Conservation (phyloP, 2,797 vertebrate genomes). For the Muraenolepis orangiensis region DNA sequence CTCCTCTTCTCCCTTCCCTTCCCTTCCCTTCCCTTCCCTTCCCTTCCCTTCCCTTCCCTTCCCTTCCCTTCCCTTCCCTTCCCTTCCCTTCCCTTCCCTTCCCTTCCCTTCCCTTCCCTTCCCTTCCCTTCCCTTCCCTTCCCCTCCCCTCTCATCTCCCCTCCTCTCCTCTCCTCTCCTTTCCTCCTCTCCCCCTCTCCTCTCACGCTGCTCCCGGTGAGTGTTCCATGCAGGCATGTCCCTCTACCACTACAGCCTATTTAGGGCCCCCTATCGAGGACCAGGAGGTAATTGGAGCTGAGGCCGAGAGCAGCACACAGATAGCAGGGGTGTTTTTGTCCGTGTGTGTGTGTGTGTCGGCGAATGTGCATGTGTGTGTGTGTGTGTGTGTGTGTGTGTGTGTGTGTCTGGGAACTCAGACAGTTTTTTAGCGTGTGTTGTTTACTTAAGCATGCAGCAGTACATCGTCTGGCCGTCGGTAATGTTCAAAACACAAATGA, state of each 20-base stretch:
- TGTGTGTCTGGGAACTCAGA: slow-evolving; percentile 43
- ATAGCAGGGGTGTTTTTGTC: slow-evolving; percentile 22
- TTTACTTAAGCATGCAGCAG: neutral
- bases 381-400: slow-evolving; percentile 64
- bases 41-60: neutral
- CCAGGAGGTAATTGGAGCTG: slow-evolving; percentile 71
- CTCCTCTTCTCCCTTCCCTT: no score
- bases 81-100: neutral
- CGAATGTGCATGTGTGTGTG: slow-evolving; percentile 1
- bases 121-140: neutral
- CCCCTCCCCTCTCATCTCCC: neutral
- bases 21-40: neutral
- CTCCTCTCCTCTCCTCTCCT: neutral
- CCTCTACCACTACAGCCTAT: slow-evolving; percentile 78
- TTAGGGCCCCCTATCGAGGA: slow-evolving; percentile 77
- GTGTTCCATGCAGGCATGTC: slow-evolving; percentile 79
- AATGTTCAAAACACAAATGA: neutral
- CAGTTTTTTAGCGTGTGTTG: neutral
- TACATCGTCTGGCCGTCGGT: neutral
- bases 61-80: neutral
- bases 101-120: neutral
- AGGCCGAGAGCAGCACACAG: slow-evolving; percentile 68
- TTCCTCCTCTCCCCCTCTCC: slow-evolving; percentile 5
- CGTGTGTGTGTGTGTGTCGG: neutral
- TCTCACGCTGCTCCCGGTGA: slow-evolving; percentile 47